Base-by-base conservation (phyloP, 1,140 invertebrate genomes). In the Zeugodacus cucurbitae region DNA sequence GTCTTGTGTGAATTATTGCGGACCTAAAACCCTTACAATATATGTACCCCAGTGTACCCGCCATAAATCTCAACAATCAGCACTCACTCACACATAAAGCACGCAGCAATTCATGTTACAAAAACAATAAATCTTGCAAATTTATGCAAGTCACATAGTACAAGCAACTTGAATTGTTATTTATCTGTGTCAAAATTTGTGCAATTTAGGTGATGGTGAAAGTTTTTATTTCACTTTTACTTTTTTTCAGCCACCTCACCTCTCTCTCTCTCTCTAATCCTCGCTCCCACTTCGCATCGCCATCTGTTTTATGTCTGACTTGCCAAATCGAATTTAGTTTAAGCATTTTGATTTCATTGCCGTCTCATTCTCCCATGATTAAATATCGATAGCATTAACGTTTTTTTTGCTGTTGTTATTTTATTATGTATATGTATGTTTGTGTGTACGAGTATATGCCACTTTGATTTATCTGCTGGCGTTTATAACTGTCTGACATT, bases 111-210 rank as follows among this genome's bases (percentile, higher is more conserved):
- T 82, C 32, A 10, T 82, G 22, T n/a, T 48, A 48, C 41, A 82
- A 82, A 82, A 82, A 82, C 74, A 82, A 82, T 82, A 82, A 48
- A 82, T 82, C n/a, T 22, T 82, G 8, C 7, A 82, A 82, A 82
- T 82, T 82, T 82, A 82, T 82, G 74, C 74, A 82, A 82, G 74
- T 82, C 74, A 82, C 74, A 82, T 82, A 82, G 11, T 10, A 82
- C 11, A n/a, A 10, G 26, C 74, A 82, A 48, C 22, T 82, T 41
- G 41, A 44, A 82, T 29, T 82, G 74, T 82, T 82, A 82, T 82
- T 82, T 82, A 82, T 82, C 74, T 54, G 74, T 82, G 74, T 82
- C 74, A 82, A 48, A 82, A 82, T 82, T 82, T 82, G 29, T 14
- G 74, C 74, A 82, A 48, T 48, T 82, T 44, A 11, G 74, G 8